Base-by-base conservation (phyloP, 1,140 invertebrate species). In the Pararge aegeria region DNA sequence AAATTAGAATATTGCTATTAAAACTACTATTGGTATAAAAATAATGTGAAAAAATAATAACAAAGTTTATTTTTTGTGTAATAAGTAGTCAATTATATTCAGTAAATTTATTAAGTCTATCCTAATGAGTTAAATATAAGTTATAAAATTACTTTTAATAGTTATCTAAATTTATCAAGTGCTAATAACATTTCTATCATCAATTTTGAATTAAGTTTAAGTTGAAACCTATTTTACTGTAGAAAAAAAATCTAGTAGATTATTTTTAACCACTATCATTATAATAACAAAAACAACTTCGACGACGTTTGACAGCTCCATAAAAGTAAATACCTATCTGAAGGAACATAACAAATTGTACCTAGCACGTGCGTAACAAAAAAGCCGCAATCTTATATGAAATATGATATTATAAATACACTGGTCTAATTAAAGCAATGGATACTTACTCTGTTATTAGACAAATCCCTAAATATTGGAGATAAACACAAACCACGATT, bases 401-500 rank as follows among this genome's bases (percentile, higher is more conserved):
- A 83, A 82, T 61, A 67, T 20, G 27, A 20, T 37, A 13, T 61
- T 61, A 72, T 65, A 73, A 75, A 63, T 46, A 58, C 20, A 56
- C 44, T 48, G 61, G 57, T 51, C 20, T 13, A 48, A 27, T 51
- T 49, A 73, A 67, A 66, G 55, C 51, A 64, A 55, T 61, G 50
- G 46, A 73, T 68, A 89, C 89, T 81, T 68, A 90, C 89, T 78
- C 80, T 89, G 70, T 74, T 89, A 86, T 88, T 86, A 62, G 82
- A 85, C 56, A 87, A 83, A 80, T 85, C 83, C 69, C 79, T 90
- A 75, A 86, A 86, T 82, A 90, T 77, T 64, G 89, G 76, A 64
- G 83, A 89, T 78, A 90, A 83, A 88, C 86, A 87, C 82, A 89
- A 88, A 74, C 78, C 85, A 83, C 89, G 89, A 89, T 87, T 90